phyloP scores from a whole-genome alignment of 2,113 vertebrate genomes.

The Muscicapa adusta region DNA sequence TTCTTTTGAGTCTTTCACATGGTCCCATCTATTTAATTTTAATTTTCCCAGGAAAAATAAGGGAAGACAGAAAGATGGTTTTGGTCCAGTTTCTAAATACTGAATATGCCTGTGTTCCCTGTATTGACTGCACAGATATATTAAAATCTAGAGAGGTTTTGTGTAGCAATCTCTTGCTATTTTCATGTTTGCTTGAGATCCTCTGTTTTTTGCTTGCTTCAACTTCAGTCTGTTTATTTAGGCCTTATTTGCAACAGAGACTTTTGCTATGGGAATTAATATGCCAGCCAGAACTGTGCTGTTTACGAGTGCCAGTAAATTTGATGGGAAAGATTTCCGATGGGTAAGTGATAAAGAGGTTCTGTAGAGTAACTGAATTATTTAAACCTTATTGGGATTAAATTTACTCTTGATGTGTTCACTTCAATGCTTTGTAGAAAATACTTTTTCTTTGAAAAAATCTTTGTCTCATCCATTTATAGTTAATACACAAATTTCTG shows the following conservation, averaged over 20 bases:
- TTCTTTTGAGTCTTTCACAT: neutral
- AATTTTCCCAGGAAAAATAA: neutral
- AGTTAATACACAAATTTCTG: neutral
- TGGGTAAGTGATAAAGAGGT: constrained; percentile 81
- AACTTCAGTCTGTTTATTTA: constrained; percentile 62
- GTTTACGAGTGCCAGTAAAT: constrained; percentile 97
- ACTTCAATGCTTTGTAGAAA: neutral
- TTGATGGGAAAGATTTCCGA: constrained; percentile 94
- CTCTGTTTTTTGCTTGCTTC: neutral
- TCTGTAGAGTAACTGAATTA: neutral
- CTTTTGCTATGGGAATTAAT: constrained; percentile 99
- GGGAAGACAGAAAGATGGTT: neutral
- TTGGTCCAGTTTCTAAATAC: neutral
- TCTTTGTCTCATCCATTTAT: neutral
- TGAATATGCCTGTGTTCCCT: fast-evolving
- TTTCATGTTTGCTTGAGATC: neutral
- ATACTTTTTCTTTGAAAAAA: neutral
- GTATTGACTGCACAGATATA: neutral
- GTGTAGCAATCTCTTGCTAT: neutral
- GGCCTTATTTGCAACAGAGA: constrained; percentile 98
- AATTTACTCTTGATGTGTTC: neutral
- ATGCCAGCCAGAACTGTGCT: constrained; percentile 98
- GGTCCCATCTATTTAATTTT: neutral
- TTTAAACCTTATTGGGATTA: neutral
- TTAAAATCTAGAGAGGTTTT: neutral